Conservation (phyloP, 1,140 invertebrate species). For the Lasaia peninsularis region DNA sequence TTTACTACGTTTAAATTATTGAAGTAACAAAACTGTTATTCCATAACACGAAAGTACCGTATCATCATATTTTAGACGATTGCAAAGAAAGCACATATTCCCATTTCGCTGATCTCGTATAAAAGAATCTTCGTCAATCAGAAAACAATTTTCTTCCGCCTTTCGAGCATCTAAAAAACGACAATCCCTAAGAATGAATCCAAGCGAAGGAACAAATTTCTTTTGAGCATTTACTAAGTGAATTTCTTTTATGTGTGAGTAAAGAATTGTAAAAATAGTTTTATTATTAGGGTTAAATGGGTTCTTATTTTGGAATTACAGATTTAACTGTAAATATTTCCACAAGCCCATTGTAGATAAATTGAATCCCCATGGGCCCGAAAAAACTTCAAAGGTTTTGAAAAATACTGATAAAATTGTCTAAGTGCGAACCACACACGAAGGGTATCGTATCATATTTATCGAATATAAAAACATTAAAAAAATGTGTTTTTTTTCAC, state of each 20-base stretch:
- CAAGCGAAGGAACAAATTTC: neutral
- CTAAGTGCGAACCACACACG: too few relatives aligned
- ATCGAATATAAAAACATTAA: too few relatives aligned
- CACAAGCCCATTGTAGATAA: neutral
- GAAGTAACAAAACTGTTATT: too few relatives aligned
- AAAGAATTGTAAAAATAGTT: conserved; percentile 6
- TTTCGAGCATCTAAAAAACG: conserved; percentile 10
- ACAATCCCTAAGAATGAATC: conserved; percentile 9
- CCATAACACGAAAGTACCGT: neutral
- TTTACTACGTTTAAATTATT: too few relatives aligned
- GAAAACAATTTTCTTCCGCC: conserved; percentile 8
- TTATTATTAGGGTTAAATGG: neutral
- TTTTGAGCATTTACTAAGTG: conserved; percentile 5
- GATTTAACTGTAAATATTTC: conserved; percentile 15
- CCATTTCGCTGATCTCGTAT: conserved; percentile 1
- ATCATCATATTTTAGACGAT: conserved; percentile 2
- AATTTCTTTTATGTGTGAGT: neutral
- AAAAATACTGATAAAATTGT: too few relatives aligned
- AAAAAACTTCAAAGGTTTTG: too few relatives aligned
- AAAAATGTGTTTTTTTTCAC: too few relatives aligned
- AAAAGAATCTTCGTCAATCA: conserved; percentile 6
- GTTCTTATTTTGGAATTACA: neutral
- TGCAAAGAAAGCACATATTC: neutral
- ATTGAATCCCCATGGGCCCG: too few relatives aligned
- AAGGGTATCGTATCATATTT: too few relatives aligned